Conservation (phyloP, 2,113 vertebrate species). For the Passer domesticus region DNA sequence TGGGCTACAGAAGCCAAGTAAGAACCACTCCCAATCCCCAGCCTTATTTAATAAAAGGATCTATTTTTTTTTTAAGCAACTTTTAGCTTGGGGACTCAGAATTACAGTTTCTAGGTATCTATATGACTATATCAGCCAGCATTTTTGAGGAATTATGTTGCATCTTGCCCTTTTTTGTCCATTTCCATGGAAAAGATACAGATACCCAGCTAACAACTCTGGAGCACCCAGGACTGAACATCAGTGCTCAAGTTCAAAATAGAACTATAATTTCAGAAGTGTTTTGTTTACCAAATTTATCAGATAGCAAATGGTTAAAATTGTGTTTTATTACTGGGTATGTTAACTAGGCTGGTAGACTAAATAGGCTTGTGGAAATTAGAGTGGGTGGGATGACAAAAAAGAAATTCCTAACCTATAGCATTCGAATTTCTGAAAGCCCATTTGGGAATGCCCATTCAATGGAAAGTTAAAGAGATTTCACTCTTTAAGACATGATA, state of each 20-base stretch:
- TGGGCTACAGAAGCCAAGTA: background rate
- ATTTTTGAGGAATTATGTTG: background rate
- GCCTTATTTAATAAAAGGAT: background rate
- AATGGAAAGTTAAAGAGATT: background rate
- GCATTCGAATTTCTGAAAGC: background rate
- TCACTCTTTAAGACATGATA: background rate
- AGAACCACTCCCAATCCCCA: background rate
- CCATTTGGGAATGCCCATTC: background rate
- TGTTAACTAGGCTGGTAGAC: background rate
- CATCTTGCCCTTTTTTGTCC: background rate
- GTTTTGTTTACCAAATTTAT: background rate
- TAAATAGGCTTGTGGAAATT: background rate
- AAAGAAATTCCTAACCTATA: constrained; percentile 16
- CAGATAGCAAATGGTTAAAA: background rate
- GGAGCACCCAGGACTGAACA: background rate
- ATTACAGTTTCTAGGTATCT: background rate
- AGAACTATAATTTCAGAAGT: background rate
- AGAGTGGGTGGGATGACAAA: background rate
- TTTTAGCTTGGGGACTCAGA: background rate
- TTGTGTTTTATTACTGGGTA: background rate
- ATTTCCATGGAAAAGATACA: background rate
- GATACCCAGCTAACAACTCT: background rate
- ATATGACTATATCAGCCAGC: background rate
- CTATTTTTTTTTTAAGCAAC: background rate
- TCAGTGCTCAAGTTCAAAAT: background rate